Evolutionary conservation across 2,113 vertebrate species (phyloP), one percentile per base, ranked within the genome.

Genomic region (Peromyscus leucopus): DNA sequence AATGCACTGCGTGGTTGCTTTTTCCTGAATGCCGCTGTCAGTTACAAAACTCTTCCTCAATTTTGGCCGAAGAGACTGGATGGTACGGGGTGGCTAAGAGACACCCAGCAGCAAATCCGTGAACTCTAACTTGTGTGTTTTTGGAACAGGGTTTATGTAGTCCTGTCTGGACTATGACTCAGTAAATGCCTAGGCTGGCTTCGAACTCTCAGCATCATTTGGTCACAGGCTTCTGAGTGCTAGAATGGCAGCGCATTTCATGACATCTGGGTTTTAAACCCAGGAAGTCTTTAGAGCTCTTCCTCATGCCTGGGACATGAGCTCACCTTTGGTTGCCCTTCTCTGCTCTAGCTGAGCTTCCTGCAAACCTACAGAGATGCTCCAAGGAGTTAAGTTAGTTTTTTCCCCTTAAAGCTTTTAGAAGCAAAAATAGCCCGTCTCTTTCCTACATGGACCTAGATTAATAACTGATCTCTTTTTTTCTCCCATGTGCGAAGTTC

Each of bases 371-470:
- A 61, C 46, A 93, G 63, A 90, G 89, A 26, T 17, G 65, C 75
- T 96, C 95, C 90, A 89, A 86, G 89, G 78, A 93, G 55, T 78
- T 88, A 80, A 71, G 24, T 31, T 42, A 26, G 48, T 84, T 78
- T 7, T 55, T 10, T 0, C 3, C 16, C 31, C 55, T 72, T 48
- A 72, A 91, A 83, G 65, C 57, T 89, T 95, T 96, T 92, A 93
- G 82, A 91, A 89, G 93, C 85, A 98, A 96, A 86, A 97, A 97
- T 91, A 96, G 96, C 94, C 69, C 61, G 3, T 92, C 95, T 97
- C 84, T 96, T 93, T 96, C 59, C 67, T 90, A 4, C 48, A 24
- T 82, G 90, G 80, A 95, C 15, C 48, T 69, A 93, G 95, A 94
- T 95, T 92, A 93, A 97, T 94, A 90, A 55, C 85, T 74, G 88